These are phyloP conservation scores for Muscicapa adusta DNA, from an alignment of 2,113 vertebrate species.

Conservation along the genomic window DNA sequence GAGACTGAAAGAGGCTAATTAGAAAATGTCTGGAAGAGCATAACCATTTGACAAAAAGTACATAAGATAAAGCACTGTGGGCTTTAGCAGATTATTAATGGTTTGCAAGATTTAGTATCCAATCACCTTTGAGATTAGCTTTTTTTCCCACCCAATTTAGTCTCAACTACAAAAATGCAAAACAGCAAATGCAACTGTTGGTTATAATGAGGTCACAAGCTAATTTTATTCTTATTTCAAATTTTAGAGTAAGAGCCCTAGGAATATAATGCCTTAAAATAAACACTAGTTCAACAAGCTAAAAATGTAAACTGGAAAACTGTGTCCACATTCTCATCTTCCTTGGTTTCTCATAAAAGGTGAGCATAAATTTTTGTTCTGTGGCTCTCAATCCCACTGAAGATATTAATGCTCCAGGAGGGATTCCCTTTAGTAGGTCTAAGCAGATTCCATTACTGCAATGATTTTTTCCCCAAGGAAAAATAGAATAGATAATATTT, in stretches of 20 bases:
- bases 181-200: background rate
- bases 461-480: background rate
- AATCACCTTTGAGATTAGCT: background rate
- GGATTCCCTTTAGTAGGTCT: background rate
- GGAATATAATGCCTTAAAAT: background rate
- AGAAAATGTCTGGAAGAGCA: constrained; percentile 12
- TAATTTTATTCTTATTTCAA: background rate
- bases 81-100: constrained; percentile 34
- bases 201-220: background rate
- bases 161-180: background rate
- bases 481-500: background rate
- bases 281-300: background rate
- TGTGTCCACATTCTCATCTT: background rate
- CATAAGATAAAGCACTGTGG: background rate
- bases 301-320: background rate
- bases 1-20: constrained; percentile 46
- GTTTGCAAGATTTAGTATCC: constrained; percentile 4
- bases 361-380: background rate
- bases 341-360: background rate
- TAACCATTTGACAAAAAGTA: constrained; percentile 15
- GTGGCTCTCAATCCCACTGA: background rate
- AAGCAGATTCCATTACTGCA: background rate
- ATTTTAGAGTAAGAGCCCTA: background rate
- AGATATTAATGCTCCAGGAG: background rate
- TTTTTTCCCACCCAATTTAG: background rate